Base-by-base conservation (phyloP, 2,113 vertebrate genomes). In the Alosa alosa region DNA sequence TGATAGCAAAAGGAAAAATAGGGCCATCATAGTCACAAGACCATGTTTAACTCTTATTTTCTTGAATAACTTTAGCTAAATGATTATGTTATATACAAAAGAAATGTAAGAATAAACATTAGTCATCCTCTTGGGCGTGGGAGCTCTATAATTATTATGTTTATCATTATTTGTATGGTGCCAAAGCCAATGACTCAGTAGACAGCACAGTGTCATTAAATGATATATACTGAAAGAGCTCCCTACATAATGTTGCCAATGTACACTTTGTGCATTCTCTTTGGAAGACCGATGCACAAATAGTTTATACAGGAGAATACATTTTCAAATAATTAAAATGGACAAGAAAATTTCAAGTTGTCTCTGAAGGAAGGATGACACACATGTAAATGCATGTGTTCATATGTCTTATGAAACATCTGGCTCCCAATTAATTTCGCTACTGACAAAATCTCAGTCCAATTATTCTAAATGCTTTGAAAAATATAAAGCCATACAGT, bases 401-500 rank as follows among this genome's bases (percentile, higher is more conserved):
- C 39, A 85, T 82, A 81, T 83, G 83, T 89, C 90, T 83, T 89
- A 44, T 6, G 55, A 85, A 84, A 88, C 87, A 93, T 93, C 89
- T 89, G 90, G 44, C 84, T 87, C 82, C 36, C 7, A 18, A 25
- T 84, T 87, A 89, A 92, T 92, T 90, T 89, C 88, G 88, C 64
- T 41, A 85, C 57, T 88, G 85, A 81, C 68, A 87, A 88, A 81
- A 44, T 39, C 49, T 49, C 82, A 88, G 78, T 88, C 8, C 36
- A 85, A 86, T 49, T 36, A 89, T 84, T 86, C 81, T 78, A 50
- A 82, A 86, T 86, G 55, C 11, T 82, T 41, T 7, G 82, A 52
- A 81, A 82, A 36, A 82, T 60, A 47, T 72, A 72, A 31, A 8
- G 8, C 31, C 64, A 31, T 72, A 72, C n/a, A 36, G n/a, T 11